phyloP scores from a whole-genome alignment of 2,888 invertebrate genomes.

The Harpalus rubripes region DNA sequence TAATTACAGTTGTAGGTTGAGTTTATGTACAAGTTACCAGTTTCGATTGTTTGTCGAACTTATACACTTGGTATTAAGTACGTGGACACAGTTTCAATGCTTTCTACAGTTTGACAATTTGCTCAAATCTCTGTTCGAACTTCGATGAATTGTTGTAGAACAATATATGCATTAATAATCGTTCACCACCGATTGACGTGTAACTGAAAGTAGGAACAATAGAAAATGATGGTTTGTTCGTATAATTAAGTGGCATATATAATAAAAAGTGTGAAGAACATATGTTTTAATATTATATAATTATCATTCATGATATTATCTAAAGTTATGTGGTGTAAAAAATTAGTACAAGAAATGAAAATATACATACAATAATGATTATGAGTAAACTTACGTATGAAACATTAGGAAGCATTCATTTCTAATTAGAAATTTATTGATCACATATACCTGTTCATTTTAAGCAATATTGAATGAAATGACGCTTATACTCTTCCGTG shows the following conservation, averaged over 20 bases:
- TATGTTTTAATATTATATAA: background rate
- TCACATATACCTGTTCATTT: slow-evolving; percentile 24
- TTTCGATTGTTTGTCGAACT: slow-evolving; percentile 41
- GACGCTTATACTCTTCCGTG: slow-evolving; percentile 6
- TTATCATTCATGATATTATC: slow-evolving; percentile 24
- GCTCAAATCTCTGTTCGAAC: background rate
- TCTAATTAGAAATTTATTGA: slow-evolving; percentile 43
- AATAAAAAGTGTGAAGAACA: background rate
- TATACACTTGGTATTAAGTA: slow-evolving; percentile 18
- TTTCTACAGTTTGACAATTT: slow-evolving; percentile 37
- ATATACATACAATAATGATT: slow-evolving; percentile 23
- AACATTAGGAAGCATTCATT: slow-evolving; percentile 12
- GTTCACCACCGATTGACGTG: background rate
- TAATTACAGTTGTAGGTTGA: slow-evolving; percentile 42
- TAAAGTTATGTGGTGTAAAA: slow-evolving; percentile 21
- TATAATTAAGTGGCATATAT: background rate
- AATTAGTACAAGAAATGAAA: background rate
- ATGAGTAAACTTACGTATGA: background rate
- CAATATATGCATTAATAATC: background rate
- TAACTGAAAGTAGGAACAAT: background rate
- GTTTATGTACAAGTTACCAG: slow-evolving; percentile 33
- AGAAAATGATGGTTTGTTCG: background rate
- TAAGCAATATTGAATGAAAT: slow-evolving; percentile 11
- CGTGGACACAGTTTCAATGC: slow-evolving; percentile 12
- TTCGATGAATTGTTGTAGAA: background rate